phyloP scores from a whole-genome alignment of 1,140 invertebrate genomes.

The Hetaerina americana region DNA sequence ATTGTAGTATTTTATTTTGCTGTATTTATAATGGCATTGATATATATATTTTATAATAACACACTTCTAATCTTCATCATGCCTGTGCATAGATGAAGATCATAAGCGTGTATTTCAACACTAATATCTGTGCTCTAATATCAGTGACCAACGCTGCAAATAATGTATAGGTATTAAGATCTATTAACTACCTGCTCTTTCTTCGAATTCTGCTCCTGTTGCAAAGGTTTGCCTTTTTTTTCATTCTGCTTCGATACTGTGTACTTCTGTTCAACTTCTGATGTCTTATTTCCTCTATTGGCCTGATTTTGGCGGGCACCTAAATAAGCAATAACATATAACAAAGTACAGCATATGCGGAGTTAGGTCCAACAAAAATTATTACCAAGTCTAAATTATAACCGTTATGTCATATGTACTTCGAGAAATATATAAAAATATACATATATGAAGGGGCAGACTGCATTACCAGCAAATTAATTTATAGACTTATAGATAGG shows the following conservation, averaged over 20 bases:
- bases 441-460: neutral
- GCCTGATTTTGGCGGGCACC: neutral
- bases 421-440: neutral
- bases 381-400: neutral
- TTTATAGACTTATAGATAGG: neutral
- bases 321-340: neutral
- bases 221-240: neutral
- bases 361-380: neutral
- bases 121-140: too few relatives aligned
- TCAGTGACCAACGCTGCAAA: neutral
- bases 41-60: too few relatives aligned
- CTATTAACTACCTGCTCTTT: neutral
- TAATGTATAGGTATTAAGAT: neutral
- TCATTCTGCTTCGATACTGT: neutral
- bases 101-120: neutral
- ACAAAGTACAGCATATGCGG: neutral
- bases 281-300: neutral
- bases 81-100: neutral
- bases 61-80: neutral
- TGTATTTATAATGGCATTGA: too few relatives aligned
- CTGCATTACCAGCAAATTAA: neutral
- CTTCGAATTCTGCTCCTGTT: neutral
- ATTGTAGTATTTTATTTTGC: too few relatives aligned
- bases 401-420: neutral
- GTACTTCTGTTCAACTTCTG: neutral